Base-by-base conservation (phyloP, 2,113 vertebrate genomes). In the Probosciger aterrimus region DNA sequence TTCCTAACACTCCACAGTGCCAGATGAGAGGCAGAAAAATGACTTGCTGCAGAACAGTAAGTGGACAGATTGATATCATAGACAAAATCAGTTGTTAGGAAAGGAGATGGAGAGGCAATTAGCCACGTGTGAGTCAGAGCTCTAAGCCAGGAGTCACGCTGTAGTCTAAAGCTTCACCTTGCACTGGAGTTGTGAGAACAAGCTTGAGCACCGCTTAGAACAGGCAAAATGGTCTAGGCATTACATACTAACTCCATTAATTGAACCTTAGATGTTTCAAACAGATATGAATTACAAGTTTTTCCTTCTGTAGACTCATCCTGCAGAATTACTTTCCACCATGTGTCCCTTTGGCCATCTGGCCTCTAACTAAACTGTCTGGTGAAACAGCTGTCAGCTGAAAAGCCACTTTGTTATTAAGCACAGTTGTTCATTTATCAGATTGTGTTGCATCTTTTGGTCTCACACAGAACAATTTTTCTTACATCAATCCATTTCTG, bases 311-410 rank as follows among this genome's bases (percentile, higher is more conserved):
- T 43, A 47, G 64, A 77, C 46, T 90, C 75, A 92, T 63, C 35
- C 68, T 81, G 37, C n/a, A 18, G 75, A 93, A 88, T 86, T 75
- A 60, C 25, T 86, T 93, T 80, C 35, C 18, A 85, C 20, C 25
- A 14, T 57, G 78, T 53, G 46, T 67, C 63, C 79, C 49, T 96
- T 88, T 44, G 79, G 85, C 84, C 79, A 94, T 91, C 64, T 92
- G 88, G 82, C 39, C 47, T 75, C 68, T 67, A 64, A 46, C 20
- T 70, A 69, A 91, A 71, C 53, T 53, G 33, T 64, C 76, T 75
- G 86, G 50, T 64, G 73, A 75, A 77, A 49, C 18, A 87, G 67
- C 62, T 92, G 83, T 52, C 71, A 77, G 82, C 78, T 86, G 78
- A 90, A 95, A 49, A 80, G 24, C 41, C 62, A 57, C 63, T 95